Evolutionary conservation across 2,888 invertebrate species (phyloP).

Genomic region (Tanypteryx hageni): DNA sequence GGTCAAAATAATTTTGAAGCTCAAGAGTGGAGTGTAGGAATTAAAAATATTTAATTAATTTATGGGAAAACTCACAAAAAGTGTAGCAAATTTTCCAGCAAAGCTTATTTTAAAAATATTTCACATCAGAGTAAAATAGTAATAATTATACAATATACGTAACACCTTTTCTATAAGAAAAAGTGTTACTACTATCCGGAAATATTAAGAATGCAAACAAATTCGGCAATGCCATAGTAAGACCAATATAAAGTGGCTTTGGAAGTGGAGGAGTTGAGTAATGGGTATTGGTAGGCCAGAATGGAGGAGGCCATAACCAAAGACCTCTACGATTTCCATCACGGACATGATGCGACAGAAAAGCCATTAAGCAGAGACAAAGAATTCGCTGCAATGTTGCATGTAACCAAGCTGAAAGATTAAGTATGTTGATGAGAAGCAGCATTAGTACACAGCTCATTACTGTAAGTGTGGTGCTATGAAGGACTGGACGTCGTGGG

Average conservation of each 20-base stretch:
- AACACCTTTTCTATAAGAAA: not conserved
- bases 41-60: too few relatives aligned
- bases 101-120: not conserved
- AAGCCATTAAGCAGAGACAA: not conserved
- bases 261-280: constrained; percentile 37
- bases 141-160: not conserved
- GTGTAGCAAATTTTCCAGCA: not conserved
- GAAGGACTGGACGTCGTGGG: constrained; percentile 14
- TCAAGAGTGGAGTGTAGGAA: too few relatives aligned
- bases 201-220: not conserved
- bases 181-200: not conserved
- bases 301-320: constrained; percentile 48
- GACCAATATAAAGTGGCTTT: constrained; percentile 4
- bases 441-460: not conserved
- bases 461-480: not conserved
- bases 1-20: too few relatives aligned
- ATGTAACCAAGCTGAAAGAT: not conserved
- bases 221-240: not conserved
- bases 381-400: not conserved
- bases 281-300: not conserved
- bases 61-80: not conserved
- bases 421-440: not conserved
- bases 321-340: constrained; percentile 50
- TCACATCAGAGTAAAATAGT: not conserved
- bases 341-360: constrained; percentile 27